Percentiles rank a stretch among this genome's conserved stretches.
These are phyloP conservation scores for Lithophane leautieri DNA, from an alignment of 2,888 invertebrate species.

Conservation along the genomic window DNA sequence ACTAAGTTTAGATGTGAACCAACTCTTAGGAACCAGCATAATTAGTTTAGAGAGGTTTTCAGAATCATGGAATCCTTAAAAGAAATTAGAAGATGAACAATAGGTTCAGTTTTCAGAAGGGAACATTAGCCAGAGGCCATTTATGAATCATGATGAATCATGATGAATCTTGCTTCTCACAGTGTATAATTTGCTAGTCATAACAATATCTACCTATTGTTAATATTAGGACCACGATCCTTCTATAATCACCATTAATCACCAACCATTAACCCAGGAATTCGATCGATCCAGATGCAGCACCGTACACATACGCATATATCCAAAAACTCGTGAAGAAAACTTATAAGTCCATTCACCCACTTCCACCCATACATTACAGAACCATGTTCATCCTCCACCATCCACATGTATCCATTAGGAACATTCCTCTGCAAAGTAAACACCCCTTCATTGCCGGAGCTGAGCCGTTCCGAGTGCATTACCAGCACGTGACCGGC, in stretches of 20 bases:
- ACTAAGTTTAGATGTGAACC: not conserved
- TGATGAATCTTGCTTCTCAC: not conserved
- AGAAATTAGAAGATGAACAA: not conserved
- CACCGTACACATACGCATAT: not conserved
- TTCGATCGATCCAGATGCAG: not conserved
- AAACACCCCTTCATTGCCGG: slow-evolving; percentile 34
- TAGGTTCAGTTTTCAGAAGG: not conserved
- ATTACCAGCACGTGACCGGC: slow-evolving; percentile 61
- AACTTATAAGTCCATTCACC: not conserved
- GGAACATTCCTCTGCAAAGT: slow-evolving; percentile 23
- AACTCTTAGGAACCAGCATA: not conserved
- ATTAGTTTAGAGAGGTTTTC: not conserved
- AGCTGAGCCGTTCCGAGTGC: slow-evolving; percentile 47
- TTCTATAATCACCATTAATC: not conserved
- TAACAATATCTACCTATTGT: not conserved
- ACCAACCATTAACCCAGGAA: not conserved
- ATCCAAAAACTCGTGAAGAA: not conserved
- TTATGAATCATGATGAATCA: not conserved
- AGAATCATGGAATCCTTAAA: not conserved
- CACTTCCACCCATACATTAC: slow-evolving; percentile 1
- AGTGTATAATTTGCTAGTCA: not conserved
- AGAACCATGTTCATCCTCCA: not conserved
- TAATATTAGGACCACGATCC: not conserved
- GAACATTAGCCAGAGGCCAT: not conserved
- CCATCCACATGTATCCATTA: slow-evolving; percentile 34